Percentiles rank a stretch among this genome's conserved stretches.
Conservation (phyloP, 1,140 invertebrate genomes). For the Hirudo medicinalis region DNA sequence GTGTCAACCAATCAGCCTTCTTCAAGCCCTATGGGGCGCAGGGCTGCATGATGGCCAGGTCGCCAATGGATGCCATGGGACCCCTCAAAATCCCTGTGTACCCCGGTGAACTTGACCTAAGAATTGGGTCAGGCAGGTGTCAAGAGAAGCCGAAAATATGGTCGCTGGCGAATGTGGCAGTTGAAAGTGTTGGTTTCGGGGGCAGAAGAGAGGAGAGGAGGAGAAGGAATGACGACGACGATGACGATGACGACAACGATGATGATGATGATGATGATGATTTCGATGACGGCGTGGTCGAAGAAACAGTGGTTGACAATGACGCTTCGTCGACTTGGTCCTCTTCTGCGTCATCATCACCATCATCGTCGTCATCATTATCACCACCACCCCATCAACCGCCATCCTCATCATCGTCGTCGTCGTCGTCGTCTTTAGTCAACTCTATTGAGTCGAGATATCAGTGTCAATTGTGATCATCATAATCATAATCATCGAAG, state of each 20-base stretch:
- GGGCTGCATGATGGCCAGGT: too few species aligned
- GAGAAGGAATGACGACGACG: neutral
- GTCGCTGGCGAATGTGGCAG: conserved; percentile 19
- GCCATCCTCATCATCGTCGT: too few species aligned
- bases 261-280: neutral
- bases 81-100: conserved; percentile 10
- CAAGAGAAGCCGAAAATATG: conserved; percentile 20
- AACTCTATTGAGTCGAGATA: neutral
- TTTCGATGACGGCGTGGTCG: neutral
- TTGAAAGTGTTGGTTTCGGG: too few species aligned
- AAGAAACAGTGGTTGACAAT: neutral
- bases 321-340: neutral
- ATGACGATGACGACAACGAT: conserved; percentile 4
- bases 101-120: too few species aligned
- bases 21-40: too few species aligned
- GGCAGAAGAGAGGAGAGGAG: too few species aligned
- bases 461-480: neutral
- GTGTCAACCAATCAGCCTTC: too few species aligned
- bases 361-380: too few species aligned
- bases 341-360: neutral
- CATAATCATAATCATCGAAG: too few species aligned
- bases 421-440: neutral
- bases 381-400: too few species aligned
- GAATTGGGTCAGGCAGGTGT: neutral
- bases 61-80: too few species aligned